Conservation (phyloP, 2,888 invertebrate genomes). For the Belgica antarctica region DNA sequence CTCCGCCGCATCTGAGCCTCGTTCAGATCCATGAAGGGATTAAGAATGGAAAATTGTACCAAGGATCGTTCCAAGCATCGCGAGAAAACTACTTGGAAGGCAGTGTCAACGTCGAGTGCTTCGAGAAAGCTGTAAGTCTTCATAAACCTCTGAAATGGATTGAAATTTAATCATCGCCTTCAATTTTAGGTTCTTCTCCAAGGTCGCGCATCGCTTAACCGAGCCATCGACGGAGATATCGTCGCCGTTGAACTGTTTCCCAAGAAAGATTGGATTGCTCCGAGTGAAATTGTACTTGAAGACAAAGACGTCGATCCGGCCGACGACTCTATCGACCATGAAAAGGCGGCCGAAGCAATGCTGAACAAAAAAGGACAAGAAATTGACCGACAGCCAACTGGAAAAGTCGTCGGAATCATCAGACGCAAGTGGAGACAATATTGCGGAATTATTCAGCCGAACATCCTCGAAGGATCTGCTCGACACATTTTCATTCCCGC, state of each 20-base stretch:
- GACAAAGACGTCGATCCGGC: conserved; percentile 72
- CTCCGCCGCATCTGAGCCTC: conserved; percentile 80
- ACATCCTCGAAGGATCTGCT: conserved; percentile 65
- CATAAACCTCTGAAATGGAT: conserved; percentile 40
- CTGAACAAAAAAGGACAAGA: background rate
- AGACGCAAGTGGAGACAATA: conserved; percentile 96
- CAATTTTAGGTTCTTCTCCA: conserved; percentile 71
- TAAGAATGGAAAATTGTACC: conserved; percentile 69
- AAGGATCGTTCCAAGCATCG: conserved; percentile 82
- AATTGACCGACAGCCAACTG: conserved; percentile 60
- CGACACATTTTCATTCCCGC: conserved; percentile 92
- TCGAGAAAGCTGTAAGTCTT: conserved; percentile 71
- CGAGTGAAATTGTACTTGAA: conserved; percentile 79
- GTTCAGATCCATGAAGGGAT: conserved; percentile 76
- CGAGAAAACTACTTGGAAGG: conserved; percentile 94
- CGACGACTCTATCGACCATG: conserved; percentile 64
- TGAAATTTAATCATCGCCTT: conserved; percentile 40
- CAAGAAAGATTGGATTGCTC: conserved; percentile 84
- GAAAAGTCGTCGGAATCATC: conserved; percentile 88
- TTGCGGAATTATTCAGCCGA: conserved; percentile 89
- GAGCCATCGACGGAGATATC: conserved; percentile 91
- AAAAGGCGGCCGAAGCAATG: conserved; percentile 48
- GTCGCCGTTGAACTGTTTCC: conserved; percentile 89
- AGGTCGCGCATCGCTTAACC: conserved; percentile 81
- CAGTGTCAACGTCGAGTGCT: conserved; percentile 73